These are phyloP conservation scores for Ochropacha duplaris DNA, from an alignment of 2,888 invertebrate species.

Conservation along the genomic window DNA sequence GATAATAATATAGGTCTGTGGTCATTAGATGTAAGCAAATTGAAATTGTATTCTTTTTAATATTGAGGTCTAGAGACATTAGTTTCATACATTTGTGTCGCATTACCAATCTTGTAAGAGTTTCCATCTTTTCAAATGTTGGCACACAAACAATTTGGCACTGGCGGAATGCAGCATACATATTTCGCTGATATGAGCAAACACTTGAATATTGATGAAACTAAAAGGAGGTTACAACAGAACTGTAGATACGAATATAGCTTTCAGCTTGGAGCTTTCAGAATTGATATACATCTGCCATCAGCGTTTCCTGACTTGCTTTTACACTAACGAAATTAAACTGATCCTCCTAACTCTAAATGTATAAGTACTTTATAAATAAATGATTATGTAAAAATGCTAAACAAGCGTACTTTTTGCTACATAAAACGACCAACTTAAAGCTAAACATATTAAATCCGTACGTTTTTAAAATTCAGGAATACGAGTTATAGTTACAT, in stretches of 20 bases:
- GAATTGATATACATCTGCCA: background rate
- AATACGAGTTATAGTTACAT: background rate
- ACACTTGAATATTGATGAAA: conserved; percentile 30
- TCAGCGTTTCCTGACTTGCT: background rate
- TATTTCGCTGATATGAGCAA: conserved; percentile 24
- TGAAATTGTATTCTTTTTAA: too few relatives aligned
- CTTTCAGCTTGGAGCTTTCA: background rate
- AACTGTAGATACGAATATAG: too few relatives aligned
- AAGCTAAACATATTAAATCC: background rate
- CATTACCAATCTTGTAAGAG: conserved; percentile 7
- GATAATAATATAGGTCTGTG: too few relatives aligned
- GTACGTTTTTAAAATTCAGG: background rate
- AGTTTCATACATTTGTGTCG: background rate
- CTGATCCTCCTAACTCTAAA: background rate
- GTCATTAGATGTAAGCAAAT: too few relatives aligned
- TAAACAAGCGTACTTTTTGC: background rate
- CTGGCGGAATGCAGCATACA: conserved; percentile 30
- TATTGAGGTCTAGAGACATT: too few relatives aligned
- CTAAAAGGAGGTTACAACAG: conserved; percentile 9
- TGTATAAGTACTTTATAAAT: too few relatives aligned
- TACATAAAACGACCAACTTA: background rate
- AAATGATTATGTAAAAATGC: too few relatives aligned
- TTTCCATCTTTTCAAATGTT: conserved; percentile 26
- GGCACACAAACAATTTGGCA: conserved; percentile 33
- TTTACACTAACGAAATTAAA: background rate